Evolutionary conservation across 2,113 vertebrate species (phyloP), one percentile per base, ranked within the genome.

Genomic region (Calidris pygmaea): DNA sequence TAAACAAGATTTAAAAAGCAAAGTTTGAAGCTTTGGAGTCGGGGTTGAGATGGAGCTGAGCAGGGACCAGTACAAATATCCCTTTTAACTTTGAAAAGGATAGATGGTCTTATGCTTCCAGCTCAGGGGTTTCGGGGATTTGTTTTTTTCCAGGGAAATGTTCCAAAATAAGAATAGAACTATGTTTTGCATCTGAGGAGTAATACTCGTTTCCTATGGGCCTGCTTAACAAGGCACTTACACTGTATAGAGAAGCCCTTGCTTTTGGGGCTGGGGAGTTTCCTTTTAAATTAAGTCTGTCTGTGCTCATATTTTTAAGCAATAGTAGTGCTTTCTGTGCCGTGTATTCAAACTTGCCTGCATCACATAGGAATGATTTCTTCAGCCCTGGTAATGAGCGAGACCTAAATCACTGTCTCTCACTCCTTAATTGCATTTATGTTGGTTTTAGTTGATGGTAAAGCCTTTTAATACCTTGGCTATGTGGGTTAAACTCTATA

Each of bases 1-100:
- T 96, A 97, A 97, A 96, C 95, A 96, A 52, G 59, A 91, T 93
- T 89, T 86, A 63, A 85, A 96, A 96, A 89, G 68, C 74, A 58
- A 73, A 92, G 91, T 95, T 92, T 37, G 94, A 76, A 53, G 74
- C 93, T 82, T 72, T 91, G 58, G 93, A 85, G 73, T 72, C 14
- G 1, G 91, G 50, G 29, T 79, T 79, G 87, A 85, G 70, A 47
- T 20, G 66, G 70, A 68, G 34, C 77, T 62, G 59, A 76, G 74
- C 48, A 63, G 47, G 43, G 35, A 78, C 37, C 62, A 32, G 50
- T 67, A 70, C 41, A 85, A 79, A 75, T 53, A 73, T 12, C 41
- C 29, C 14, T 91, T 93, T 89, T 83, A 87, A 73, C 74, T 92
- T 39, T 20, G 26, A 37, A 50, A 85, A 87, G 35, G 15, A 35